Conservation (phyloP, 2,888 invertebrate species). For the Drosophila rellima region DNA sequence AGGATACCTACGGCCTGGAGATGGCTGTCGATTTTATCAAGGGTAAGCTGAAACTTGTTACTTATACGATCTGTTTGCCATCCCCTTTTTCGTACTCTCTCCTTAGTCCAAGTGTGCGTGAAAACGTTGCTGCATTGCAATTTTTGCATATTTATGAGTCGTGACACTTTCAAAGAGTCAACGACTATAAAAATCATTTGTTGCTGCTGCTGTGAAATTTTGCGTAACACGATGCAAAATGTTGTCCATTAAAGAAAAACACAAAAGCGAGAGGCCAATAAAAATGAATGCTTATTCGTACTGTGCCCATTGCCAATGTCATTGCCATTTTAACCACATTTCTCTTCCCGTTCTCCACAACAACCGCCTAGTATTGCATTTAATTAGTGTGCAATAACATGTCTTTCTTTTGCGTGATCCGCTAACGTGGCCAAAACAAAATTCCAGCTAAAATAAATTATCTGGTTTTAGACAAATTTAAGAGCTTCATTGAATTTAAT, state of each 20-base stretch:
- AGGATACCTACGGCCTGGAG: constrained; percentile 97
- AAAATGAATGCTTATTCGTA: constrained; percentile 12
- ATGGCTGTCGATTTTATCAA: constrained; percentile 98
- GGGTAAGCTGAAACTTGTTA: constrained; percentile 88
- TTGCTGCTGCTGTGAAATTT: constrained; percentile 19
- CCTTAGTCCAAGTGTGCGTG: not conserved
- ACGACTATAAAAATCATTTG: constrained; percentile 19
- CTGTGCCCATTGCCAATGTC: constrained; percentile 1
- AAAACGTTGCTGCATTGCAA: constrained; percentile 9
- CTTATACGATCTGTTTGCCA: not conserved
- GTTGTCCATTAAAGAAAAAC: constrained; percentile 24
- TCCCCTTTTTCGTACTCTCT: not conserved
- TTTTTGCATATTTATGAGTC: constrained; percentile 41
- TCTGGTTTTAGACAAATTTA: not conserved
- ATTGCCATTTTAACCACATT: not conserved
- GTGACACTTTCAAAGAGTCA: constrained; percentile 18
- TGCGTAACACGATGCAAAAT: constrained; percentile 16
- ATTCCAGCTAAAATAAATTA: not conserved
- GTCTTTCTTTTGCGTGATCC: not conserved
- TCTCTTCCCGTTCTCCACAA: no score
- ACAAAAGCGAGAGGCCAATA: constrained; percentile 22
- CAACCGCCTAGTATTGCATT: constrained; percentile 11
- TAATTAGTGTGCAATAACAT: constrained; percentile 39
- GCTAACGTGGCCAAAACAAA: not conserved
- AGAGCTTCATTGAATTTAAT: no score